Base-by-base conservation (phyloP, 1,140 invertebrate species). In the Helicoverpa armigera region DNA sequence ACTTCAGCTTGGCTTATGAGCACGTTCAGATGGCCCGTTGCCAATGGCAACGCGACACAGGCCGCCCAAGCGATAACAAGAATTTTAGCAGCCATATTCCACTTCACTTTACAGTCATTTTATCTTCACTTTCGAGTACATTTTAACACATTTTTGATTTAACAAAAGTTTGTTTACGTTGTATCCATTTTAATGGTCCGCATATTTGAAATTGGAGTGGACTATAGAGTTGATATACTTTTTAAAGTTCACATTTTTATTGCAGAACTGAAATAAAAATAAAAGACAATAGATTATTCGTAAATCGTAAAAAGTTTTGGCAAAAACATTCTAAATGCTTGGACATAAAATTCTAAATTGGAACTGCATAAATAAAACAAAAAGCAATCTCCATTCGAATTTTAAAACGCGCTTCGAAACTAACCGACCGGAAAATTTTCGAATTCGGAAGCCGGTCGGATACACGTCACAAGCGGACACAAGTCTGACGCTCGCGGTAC, bases 1-100 rank as follows among this genome's bases (percentile, higher is more conserved):
- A 97, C 97, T 95, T 97, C 97, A 67, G 96, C 96, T 90, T 97
- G 96, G 90, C 96, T 97, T 95, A 97, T 97, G 93, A 97, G 97
- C 87, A 97, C 96, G 91, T 97, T 97, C 81, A 97, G 95, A 95
- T 97, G 97, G 88, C 96, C 88, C 83, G 92, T 93, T 90, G 91
- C 92, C 88, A 94, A 87, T 85, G 93, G 93, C 90, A 94, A 92
- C 92, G 88, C 87, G 82, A 94, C 84, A 89, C 90, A 93, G 78
- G 93, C 86, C 84, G 88, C 90, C 91, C 90, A 92, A 85, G 87
- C 89, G 81, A 94, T 88, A 83, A 92, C 87, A 82, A 93, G 85
- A 83, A 89, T 90, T 87, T 88, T 93, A 63, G 85, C 85, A 77
- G 88, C 92, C 93, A 93, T 92, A 88, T 76, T 78, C 29, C 82